Conservation (phyloP, 2,113 vertebrate species). For the Rhea americana region DNA sequence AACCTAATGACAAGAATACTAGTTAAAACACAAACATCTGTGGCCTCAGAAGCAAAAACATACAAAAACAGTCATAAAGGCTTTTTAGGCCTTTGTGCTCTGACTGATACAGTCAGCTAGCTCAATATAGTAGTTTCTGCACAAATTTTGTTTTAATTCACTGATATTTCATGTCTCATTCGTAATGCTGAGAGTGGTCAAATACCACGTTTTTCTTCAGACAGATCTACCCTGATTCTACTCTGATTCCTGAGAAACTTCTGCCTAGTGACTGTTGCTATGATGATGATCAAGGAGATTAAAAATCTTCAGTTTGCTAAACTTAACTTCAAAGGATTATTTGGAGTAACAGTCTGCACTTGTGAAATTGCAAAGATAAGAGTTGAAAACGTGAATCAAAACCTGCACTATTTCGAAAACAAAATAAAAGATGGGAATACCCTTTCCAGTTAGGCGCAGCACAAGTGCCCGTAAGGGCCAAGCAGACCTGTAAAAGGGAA, state of each 20-base stretch:
- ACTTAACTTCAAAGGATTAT: not conserved
- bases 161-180: not conserved
- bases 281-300: not conserved
- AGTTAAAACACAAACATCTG: slow-evolving; percentile 1
- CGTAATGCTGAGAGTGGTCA: not conserved
- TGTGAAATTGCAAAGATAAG: not conserved
- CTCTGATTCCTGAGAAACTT: not conserved
- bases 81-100: not conserved
- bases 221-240: not conserved
- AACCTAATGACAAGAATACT: slow-evolving; percentile 80
- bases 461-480: not conserved
- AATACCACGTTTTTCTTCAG: not conserved
- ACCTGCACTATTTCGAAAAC: not conserved
- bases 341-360: not conserved
- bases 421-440: not conserved
- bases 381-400: not conserved
- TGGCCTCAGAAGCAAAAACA: not conserved
- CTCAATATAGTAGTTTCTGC: not conserved
- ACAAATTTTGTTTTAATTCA: not conserved
- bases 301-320: not conserved
- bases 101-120: not conserved
- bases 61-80: not conserved
- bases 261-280: not conserved
- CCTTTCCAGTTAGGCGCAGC: not conserved
- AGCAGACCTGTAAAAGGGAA: not conserved